Conservation (phyloP, 2,888 invertebrate species). For the Sympetrum striolatum region DNA sequence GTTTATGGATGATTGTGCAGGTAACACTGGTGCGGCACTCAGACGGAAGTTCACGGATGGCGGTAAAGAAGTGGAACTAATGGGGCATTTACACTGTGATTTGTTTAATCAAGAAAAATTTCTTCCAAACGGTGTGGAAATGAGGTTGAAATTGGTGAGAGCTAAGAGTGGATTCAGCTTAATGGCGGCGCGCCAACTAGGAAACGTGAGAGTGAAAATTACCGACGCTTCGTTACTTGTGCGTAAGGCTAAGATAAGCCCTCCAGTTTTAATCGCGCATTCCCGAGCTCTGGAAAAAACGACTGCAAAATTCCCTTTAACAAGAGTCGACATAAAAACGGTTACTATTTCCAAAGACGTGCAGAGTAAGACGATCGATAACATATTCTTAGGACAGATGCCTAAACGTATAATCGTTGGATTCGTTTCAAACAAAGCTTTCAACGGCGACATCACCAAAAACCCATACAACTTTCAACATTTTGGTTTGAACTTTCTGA, state of each 20-base stretch:
- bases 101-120: neutral
- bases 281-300: neutral
- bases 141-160: neutral
- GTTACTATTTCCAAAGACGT: constrained; percentile 42
- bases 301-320: neutral
- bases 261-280: neutral
- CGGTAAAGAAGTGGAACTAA: neutral
- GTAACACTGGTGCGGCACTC: too few relatives aligned
- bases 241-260: neutral
- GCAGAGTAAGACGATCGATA: constrained; percentile 45
- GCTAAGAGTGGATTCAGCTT: neutral
- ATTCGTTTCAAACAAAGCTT: constrained; percentile 45
- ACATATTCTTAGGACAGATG: constrained; percentile 46
- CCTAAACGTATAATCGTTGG: constrained; percentile 48
- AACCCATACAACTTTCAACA: neutral
- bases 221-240: too few relatives aligned
- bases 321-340: neutral
- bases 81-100: neutral
- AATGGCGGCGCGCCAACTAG: neutral
- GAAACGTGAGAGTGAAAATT: neutral
- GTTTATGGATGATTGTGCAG: too few relatives aligned
- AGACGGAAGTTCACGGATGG: too few relatives aligned
- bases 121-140: neutral
- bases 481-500: neutral
- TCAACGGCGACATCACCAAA: neutral